Percentiles rank a stretch among this genome's conserved stretches.
Conservation (phyloP, 2,888 invertebrate genomes). For the Theretra japonica region DNA sequence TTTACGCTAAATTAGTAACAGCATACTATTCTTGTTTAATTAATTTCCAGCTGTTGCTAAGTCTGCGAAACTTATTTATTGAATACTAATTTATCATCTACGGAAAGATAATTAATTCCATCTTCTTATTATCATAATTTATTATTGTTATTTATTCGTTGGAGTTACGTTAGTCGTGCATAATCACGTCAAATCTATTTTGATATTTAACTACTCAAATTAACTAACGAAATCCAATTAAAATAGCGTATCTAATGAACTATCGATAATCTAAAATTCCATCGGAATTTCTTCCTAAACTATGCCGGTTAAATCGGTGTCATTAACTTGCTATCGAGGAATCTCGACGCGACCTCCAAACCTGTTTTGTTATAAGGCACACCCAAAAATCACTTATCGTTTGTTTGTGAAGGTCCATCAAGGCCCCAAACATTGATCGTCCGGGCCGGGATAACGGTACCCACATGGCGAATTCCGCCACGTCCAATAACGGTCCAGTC, state of each 20-base stretch:
- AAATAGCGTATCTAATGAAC: neutral
- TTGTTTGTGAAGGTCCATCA: conserved; percentile 50
- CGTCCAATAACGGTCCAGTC: conserved; percentile 72
- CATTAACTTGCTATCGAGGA: neutral
- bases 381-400: conserved; percentile 48
- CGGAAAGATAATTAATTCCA: neutral
- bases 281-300: neutral
- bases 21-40: neutral
- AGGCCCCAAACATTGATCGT: conserved; percentile 44
- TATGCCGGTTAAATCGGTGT: neutral
- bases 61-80: neutral
- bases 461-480: conserved; percentile 62
- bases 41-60: neutral
- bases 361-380: conserved; percentile 51
- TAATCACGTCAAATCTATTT: too few relatives aligned
- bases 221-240: conserved; percentile 4
- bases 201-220: neutral
- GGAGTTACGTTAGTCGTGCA: neutral
- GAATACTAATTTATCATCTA: too few relatives aligned
- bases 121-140: neutral
- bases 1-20: neutral
- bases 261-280: neutral
- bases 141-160: neutral
- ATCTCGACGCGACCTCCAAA: conserved; percentile 31
- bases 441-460: conserved; percentile 60